Percentiles rank a stretch among this genome's conserved stretches.
phyloP scores from a whole-genome alignment of 1,140 invertebrate species.

The Drosophila nasuta region DNA sequence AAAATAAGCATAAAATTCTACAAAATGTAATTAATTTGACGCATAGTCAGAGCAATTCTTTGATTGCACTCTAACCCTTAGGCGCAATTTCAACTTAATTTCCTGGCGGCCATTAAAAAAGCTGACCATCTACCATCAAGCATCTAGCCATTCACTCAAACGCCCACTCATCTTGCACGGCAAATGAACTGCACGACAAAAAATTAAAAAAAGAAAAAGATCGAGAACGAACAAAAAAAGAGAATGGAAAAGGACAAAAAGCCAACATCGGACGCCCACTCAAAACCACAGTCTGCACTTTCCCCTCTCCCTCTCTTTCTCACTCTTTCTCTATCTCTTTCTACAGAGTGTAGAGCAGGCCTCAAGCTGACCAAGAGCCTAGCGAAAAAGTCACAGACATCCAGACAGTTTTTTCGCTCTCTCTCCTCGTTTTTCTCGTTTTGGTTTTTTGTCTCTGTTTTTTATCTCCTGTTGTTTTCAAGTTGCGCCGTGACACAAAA shows the following conservation, averaged over 20 bases:
- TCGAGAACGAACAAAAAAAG: background rate
- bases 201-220: constrained; percentile 48
- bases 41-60: constrained; percentile 17
- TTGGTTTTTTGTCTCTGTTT: constrained; percentile 14
- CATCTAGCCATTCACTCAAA: constrained; percentile 44
- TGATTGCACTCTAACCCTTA: constrained; percentile 46
- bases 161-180: constrained; percentile 66
- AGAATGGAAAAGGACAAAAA: constrained; percentile 14
- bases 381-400: constrained; percentile 63
- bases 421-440: constrained; percentile 12
- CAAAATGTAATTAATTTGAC: constrained; percentile 51
- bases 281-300: constrained; percentile 67
- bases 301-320: background rate
- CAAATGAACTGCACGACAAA: constrained; percentile 67
- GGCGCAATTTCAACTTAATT: constrained; percentile 58
- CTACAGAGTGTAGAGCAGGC: constrained; percentile 5
- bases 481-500: constrained; percentile 68
- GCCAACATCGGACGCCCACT: constrained; percentile 57
- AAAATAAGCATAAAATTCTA: constrained; percentile 14
- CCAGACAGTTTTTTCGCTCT: constrained; percentile 45
- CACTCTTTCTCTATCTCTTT: background rate
- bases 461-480: constrained; percentile 61
- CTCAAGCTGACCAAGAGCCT: constrained; percentile 32
- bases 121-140: constrained; percentile 28
- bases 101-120: constrained; percentile 45